A percentile compares a stretch with the other conserved stretches of the same genome.
Conservation (phyloP, 2,888 invertebrate species). For the Phalera bucephala region DNA sequence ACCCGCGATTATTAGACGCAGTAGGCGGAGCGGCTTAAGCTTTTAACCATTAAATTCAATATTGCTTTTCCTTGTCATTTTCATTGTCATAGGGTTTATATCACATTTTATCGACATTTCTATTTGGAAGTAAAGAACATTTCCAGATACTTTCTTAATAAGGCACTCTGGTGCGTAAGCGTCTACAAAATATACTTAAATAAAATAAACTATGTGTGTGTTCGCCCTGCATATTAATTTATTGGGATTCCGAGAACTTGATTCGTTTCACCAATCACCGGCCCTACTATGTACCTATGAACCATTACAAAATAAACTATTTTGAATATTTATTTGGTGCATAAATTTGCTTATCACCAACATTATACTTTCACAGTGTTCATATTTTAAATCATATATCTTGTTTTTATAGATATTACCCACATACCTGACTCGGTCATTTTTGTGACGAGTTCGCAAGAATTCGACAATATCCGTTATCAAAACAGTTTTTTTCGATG, state of each 20-base stretch:
- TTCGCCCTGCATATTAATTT: conserved; percentile 26
- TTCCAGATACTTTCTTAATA: conserved; percentile 22
- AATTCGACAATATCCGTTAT: conserved; percentile 32
- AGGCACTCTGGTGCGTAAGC: conserved; percentile 11
- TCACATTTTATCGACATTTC: conserved; percentile 1
- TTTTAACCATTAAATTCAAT: no score
- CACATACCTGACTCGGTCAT: conserved; percentile 30
- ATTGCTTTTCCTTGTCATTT: no score
- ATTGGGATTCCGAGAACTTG: conserved; percentile 23
- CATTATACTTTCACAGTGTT: conserved; percentile 58
- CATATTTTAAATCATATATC: conserved; percentile 36
- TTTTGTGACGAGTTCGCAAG: conserved; percentile 37
- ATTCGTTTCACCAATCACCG: conserved; percentile 14
- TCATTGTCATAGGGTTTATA: no score
- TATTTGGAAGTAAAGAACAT: conserved; percentile 22
- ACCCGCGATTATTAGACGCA: no score
- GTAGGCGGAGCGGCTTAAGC: no score
- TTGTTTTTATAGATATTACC: conserved; percentile 35
- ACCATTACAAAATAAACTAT: conserved; percentile 40
- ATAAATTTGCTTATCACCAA: conserved; percentile 54
- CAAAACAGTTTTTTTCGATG: conserved; percentile 32
- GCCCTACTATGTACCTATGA: conserved; percentile 22
- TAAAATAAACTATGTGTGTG: conserved; percentile 14
- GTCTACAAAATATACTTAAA: conserved; percentile 24
- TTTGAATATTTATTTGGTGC: conserved; percentile 33